A percentile compares a stretch with the other conserved stretches of the same genome.
Conservation (phyloP, 1,140 invertebrate species). For the Chironomus tepperi region DNA sequence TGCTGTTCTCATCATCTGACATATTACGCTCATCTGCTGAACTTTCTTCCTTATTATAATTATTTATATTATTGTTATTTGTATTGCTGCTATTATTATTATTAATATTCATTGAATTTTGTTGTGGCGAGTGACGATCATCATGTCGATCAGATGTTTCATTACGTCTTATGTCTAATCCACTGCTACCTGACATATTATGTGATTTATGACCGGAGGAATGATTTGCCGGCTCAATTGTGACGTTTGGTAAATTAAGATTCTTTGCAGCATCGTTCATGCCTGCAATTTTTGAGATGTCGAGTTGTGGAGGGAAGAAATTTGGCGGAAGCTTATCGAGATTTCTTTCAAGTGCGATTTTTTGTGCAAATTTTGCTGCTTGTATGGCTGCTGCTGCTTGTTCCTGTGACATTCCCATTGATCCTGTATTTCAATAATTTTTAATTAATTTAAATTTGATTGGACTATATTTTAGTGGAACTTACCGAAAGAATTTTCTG, state of each 20-base stretch:
- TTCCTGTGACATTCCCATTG: slow-evolving; percentile 45
- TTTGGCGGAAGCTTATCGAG: slow-evolving; percentile 42
- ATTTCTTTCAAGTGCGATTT: slow-evolving; percentile 55
- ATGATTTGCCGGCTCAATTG: background rate
- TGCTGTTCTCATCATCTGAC: background rate
- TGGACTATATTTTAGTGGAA: slow-evolving; percentile 24
- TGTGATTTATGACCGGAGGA: background rate
- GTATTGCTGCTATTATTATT: slow-evolving; percentile 19
- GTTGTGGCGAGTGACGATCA: background rate
- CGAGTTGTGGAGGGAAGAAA: slow-evolving; percentile 35
- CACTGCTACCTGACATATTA: background rate
- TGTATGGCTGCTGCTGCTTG: slow-evolving; percentile 50
- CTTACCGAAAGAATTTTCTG: slow-evolving; percentile 62
- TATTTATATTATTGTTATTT: slow-evolving; percentile 15
- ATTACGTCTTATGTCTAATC: background rate
- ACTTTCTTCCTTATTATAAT: slow-evolving; percentile 15
- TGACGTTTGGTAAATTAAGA: slow-evolving; percentile 21
- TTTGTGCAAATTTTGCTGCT: slow-evolving; percentile 58
- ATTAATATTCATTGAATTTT: slow-evolving; percentile 18
- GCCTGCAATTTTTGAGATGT: slow-evolving; percentile 33
- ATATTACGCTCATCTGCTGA: slow-evolving; percentile 16
- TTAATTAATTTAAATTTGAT: background rate
- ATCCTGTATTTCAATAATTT: slow-evolving; percentile 29
- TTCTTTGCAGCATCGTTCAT: background rate
- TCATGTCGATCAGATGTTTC: background rate